Evolutionary conservation across 2,888 invertebrate species (phyloP).

Genomic region (Phortica magna): DNA sequence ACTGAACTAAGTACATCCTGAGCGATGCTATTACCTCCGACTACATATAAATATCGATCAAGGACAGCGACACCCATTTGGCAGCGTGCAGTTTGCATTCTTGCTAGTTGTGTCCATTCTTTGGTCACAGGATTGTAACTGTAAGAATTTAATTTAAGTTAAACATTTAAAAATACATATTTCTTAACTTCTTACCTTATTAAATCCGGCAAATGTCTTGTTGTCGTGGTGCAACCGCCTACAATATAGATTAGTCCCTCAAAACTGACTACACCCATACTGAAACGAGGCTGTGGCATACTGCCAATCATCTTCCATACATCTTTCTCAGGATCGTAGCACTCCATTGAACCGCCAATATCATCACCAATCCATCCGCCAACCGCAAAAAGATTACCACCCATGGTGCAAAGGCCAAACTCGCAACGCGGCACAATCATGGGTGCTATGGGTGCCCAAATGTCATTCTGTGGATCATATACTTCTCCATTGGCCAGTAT

Average conservation of each 20-base stretch:
- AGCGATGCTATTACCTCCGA: conserved; percentile 92
- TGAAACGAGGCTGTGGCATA: conserved; percentile 91
- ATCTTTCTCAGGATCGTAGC: conserved; percentile 88
- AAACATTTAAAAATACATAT: neutral
- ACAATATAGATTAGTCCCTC: conserved; percentile 87
- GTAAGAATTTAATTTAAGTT: neutral
- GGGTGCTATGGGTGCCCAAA: conserved; percentile 82
- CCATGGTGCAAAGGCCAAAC: conserved; percentile 91
- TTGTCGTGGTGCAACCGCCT: conserved; percentile 91
- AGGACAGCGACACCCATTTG: conserved; percentile 94
- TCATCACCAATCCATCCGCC: conserved; percentile 97
- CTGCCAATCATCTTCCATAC: conserved; percentile 88
- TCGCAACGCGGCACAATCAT: conserved; percentile 93
- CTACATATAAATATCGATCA: conserved; percentile 89
- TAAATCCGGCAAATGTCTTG: conserved; percentile 88
- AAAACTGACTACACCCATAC: conserved; percentile 91
- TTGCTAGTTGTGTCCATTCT: conserved; percentile 87
- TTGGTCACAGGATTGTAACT: conserved; percentile 89
- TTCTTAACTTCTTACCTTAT: conserved; percentile 76
- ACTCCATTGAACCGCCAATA: conserved; percentile 92
- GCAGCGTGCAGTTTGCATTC: conserved; percentile 89
- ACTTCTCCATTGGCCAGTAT: conserved; percentile 93
- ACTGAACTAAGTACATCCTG: conserved; percentile 89
- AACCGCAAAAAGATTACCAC: conserved; percentile 90
- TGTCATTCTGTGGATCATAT: conserved; percentile 85